Evolutionary conservation across 2,888 invertebrate species (phyloP), one percentile per base, ranked within the genome.

Genomic region (Byasa hedistus): DNA sequence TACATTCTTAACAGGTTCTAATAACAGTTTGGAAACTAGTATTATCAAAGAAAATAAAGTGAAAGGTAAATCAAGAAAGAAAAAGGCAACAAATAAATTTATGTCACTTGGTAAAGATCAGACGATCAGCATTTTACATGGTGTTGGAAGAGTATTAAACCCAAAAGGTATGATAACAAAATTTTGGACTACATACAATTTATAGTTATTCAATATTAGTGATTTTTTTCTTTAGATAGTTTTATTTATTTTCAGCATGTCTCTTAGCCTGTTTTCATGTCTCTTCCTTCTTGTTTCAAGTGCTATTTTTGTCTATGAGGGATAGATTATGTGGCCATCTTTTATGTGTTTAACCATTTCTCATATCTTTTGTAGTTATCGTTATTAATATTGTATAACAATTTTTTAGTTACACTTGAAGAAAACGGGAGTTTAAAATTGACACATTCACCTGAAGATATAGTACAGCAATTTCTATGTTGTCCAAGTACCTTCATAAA

Each of bases 81-180:
- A 74, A 77, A 88, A 85, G 68, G 81, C 76, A 56, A 78, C 83
- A 39, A 85, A 81, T 72, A 92, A 92, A 82, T 91, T 92, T 69
- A 82, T 87, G 73, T 85, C 89, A 60, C 85, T 94, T 79, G 93
- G 93, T 12, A 93, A 95, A 73, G 95, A 95, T 81, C 95, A 96
- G 84, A 93, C 93, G 52, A 91, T 96, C 19, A 94, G 95, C 69
- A 92, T 96, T 72, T 92, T 96, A 77, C 96, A 96, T 85, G 95
- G 95, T 0, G 89, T 96, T 22, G 96, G 96, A 27, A 92, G 95
- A 79, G 95, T 96, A 12, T 91, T 96, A 51, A 95, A 96, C 88
- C 96, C 96, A 51, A 96, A 96, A 93, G 92, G 95, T 95, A 87
- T 75, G 72, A 67, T 54, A 22, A 21, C n/a, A 57, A 4, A n/a